Percentiles rank a stretch among this genome's conserved stretches.
Evolutionary conservation across 2,113 vertebrate species (phyloP).

Genomic region (Daubentonia madagascariensis): DNA sequence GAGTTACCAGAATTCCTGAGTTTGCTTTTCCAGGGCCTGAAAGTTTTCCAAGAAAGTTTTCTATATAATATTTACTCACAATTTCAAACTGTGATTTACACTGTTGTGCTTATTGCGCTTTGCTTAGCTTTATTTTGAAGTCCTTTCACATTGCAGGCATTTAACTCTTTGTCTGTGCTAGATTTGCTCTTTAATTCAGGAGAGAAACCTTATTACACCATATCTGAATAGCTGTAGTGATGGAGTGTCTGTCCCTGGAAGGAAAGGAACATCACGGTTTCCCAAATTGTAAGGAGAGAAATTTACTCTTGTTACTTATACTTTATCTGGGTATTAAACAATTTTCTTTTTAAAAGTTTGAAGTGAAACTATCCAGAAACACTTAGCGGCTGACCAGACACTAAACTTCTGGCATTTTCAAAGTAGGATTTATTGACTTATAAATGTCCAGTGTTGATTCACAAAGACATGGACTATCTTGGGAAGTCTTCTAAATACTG

Average conservation of each 20-base stretch:
- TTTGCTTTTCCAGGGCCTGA: background rate
- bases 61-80: fast-evolving
- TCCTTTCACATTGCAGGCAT: too few relatives aligned
- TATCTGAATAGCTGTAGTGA: background rate
- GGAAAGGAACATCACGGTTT: background rate
- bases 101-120: background rate
- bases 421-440: background rate
- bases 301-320: background rate
- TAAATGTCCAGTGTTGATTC: background rate
- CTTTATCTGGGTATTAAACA: background rate
- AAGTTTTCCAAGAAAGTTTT: background rate
- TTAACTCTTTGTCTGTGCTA: background rate
- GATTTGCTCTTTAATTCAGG: background rate
- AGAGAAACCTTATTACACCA: background rate
- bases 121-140: background rate
- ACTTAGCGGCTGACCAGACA: background rate
- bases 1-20: too few relatives aligned
- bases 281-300: background rate
- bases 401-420: background rate
- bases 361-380: background rate
- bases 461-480: background rate
- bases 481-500: background rate
- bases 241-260: background rate
- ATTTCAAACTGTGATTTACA: background rate
- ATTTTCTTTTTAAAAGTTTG: background rate